phyloP scores from a whole-genome alignment of 2,888 invertebrate genomes.

The Chaetogeoica ovagalla region DNA sequence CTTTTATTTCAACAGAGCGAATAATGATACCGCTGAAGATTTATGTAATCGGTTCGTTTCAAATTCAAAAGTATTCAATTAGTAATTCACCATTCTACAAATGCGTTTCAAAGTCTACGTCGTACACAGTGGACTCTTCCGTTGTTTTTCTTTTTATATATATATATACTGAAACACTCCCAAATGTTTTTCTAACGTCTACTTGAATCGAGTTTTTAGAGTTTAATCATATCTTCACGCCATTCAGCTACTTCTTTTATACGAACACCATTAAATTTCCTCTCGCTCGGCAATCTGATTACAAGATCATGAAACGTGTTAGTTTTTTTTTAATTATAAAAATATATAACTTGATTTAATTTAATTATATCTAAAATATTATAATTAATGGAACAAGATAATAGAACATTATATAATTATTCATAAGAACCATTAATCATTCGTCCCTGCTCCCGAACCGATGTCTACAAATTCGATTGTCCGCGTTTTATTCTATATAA shows the following conservation, averaged over 20 bases:
- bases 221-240: background rate
- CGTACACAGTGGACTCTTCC: background rate
- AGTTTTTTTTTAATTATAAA: background rate
- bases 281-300: background rate
- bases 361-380: background rate
- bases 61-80: background rate
- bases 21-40: background rate
- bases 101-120: background rate
- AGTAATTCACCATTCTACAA: background rate
- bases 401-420: background rate
- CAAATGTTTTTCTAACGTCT: background rate
- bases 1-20: no score
- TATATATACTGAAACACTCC: background rate
- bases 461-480: no score
- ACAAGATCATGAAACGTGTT: background rate
- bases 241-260: background rate
- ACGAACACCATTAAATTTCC: background rate
- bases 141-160: background rate
- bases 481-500: no score
- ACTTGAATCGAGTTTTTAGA: background rate
- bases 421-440: background rate
- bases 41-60: background rate
- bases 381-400: background rate
- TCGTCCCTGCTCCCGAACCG: no score
- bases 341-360: background rate